phyloP scores from a whole-genome alignment of 2,888 invertebrate species.

The Drosophila meridiana region DNA sequence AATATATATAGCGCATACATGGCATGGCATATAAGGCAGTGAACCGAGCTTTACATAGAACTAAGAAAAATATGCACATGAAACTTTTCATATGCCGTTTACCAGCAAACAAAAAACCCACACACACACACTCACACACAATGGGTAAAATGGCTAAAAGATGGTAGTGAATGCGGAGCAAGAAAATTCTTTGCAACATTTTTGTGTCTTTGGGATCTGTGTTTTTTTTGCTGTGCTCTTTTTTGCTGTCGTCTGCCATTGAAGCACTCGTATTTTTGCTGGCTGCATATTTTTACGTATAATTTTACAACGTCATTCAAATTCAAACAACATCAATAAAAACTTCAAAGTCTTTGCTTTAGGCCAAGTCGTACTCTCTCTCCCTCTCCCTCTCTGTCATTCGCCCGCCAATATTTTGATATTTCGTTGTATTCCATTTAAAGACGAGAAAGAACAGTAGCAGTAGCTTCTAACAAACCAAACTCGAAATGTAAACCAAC shows the following conservation, averaged over 20 bases:
- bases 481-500: conserved; percentile 26
- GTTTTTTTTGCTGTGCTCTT: neutral
- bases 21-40: conserved; percentile 10
- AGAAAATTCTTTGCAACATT: conserved; percentile 31
- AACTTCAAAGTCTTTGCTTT: conserved; percentile 66
- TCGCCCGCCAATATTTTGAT: conserved; percentile 26
- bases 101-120: conserved; percentile 32
- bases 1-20: conserved; percentile 7
- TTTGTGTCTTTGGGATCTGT: conserved; percentile 25
- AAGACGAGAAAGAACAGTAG: neutral
- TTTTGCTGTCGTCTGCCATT: conserved; percentile 12
- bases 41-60: conserved; percentile 17
- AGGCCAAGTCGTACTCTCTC: conserved; percentile 23
- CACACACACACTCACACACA: conserved; percentile 5
- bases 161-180: conserved; percentile 39
- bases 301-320: conserved; percentile 79
- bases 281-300: conserved; percentile 69
- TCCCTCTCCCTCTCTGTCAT: conserved; percentile 10
- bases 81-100: conserved; percentile 66
- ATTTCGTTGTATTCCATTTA: conserved; percentile 25
- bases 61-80: conserved; percentile 61
- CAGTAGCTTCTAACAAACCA: conserved; percentile 23
- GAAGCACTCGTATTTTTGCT: conserved; percentile 25
- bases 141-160: conserved; percentile 33
- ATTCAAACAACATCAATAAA: conserved; percentile 77